These are phyloP conservation scores for Aphelocoma californica DNA, from an alignment of 2,797 vertebrate genomes.

Conservation along the genomic window DNA sequence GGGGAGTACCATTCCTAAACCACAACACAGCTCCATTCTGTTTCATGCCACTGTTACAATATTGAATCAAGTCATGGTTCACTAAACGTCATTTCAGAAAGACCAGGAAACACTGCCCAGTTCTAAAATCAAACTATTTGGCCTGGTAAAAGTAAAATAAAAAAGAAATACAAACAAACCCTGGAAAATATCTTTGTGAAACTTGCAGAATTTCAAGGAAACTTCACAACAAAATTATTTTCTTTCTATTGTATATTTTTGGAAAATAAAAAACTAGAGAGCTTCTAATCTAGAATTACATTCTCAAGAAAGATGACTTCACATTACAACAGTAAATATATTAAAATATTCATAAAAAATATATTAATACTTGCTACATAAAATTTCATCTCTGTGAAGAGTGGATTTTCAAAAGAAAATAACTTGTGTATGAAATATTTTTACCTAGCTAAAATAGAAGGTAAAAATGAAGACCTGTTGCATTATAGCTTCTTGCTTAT, in stretches of 20 bases:
- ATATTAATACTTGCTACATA: background rate
- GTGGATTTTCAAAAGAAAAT: background rate
- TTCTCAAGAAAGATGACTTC: background rate
- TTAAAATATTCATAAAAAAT: background rate
- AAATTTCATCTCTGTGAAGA: background rate
- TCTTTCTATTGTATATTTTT: background rate
- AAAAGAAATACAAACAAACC: background rate
- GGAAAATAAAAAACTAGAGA: background rate
- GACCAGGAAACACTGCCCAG: background rate
- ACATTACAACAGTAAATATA: background rate
- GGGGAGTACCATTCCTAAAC: background rate
- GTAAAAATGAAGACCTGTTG: background rate
- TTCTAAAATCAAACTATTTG: background rate
- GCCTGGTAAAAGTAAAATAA: background rate
- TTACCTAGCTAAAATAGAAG: background rate
- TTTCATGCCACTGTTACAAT: slow-evolving; percentile 24
- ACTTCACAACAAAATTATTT: background rate
- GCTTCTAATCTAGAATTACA: background rate
- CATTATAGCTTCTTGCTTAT: background rate
- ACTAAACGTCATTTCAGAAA: background rate
- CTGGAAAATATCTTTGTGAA: background rate
- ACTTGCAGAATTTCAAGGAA: background rate
- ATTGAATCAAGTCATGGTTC: background rate
- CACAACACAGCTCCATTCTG: background rate
- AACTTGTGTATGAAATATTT: background rate